These are phyloP conservation scores for Cairina moschata DNA, from an alignment of 2,113 vertebrate genomes.

Conservation along the genomic window DNA sequence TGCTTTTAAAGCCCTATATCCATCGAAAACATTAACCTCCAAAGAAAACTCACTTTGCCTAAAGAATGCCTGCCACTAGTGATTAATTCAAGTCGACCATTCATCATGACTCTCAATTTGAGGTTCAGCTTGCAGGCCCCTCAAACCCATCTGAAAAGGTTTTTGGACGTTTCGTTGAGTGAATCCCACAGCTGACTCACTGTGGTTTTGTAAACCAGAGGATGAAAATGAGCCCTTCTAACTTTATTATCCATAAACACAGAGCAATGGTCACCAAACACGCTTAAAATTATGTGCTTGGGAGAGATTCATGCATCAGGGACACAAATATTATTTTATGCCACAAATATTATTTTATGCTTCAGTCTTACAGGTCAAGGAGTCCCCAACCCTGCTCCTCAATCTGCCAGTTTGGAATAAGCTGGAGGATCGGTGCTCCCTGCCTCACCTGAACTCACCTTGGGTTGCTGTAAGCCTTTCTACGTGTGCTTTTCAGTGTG, in stretches of 20 bases:
- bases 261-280: no score
- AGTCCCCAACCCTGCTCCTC: neutral
- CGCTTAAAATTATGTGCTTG: rapidly evolving
- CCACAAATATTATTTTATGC: neutral
- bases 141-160: neutral
- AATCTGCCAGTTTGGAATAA: neutral
- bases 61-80: neutral
- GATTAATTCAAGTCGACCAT: neutral
- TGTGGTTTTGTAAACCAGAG: neutral
- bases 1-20: neutral
- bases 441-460: neutral
- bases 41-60: neutral
- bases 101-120: neutral
- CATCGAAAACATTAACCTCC: neutral
- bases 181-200: neutral
- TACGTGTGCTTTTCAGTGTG: neutral
- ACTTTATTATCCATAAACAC: neutral
- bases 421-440: neutral
- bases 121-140: neutral
- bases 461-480: neutral
- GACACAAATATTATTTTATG: neutral
- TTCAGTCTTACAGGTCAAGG: neutral
- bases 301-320: neutral
- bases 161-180: neutral
- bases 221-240: neutral